Evolutionary conservation across 30 jellyfish, hydroid and myxozoan genomes (phyloP).

Genomic region (Hydra vulgaris): DNA sequence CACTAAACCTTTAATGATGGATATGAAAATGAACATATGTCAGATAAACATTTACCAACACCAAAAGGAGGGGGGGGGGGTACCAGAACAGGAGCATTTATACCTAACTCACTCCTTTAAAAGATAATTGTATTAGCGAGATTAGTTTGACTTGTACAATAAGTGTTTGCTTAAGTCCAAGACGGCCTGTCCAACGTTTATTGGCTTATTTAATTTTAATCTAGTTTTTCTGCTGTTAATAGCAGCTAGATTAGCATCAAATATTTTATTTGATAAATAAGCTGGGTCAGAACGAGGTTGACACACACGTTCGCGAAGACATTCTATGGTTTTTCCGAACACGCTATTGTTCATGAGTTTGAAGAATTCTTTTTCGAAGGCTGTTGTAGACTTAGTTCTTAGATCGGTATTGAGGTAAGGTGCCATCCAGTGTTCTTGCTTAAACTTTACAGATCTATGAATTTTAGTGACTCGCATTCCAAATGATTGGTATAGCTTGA

Average conservation of each 20-base stretch:
- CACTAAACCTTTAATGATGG: too few species aligned
- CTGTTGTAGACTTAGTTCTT: background rate
- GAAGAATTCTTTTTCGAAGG: slow-evolving; percentile 31
- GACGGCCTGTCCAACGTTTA: background rate
- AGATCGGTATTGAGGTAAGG: background rate
- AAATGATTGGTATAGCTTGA: too few species aligned
- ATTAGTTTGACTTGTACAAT: too few species aligned
- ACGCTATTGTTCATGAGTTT: slow-evolving; percentile 45
- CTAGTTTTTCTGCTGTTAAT: background rate
- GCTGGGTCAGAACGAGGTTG: background rate
- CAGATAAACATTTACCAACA: too few species aligned
- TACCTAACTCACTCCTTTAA: too few species aligned
- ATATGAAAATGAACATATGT: too few species aligned
- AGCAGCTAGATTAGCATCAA: slow-evolving; percentile 5
- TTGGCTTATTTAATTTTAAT: background rate
- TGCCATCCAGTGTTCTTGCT: background rate
- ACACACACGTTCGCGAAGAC: slow-evolving; percentile 24
- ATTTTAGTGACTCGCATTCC: too few species aligned
- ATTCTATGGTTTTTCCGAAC: slow-evolving; percentile 61
- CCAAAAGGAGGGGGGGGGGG: too few species aligned
- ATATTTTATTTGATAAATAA: background rate
- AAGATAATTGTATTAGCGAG: too few species aligned
- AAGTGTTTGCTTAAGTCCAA: background rate
- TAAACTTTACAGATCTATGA: too few species aligned
- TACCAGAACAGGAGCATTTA: too few species aligned